Base-by-base conservation (phyloP, 2,888 invertebrate species). In the Creontiades dilutus region DNA sequence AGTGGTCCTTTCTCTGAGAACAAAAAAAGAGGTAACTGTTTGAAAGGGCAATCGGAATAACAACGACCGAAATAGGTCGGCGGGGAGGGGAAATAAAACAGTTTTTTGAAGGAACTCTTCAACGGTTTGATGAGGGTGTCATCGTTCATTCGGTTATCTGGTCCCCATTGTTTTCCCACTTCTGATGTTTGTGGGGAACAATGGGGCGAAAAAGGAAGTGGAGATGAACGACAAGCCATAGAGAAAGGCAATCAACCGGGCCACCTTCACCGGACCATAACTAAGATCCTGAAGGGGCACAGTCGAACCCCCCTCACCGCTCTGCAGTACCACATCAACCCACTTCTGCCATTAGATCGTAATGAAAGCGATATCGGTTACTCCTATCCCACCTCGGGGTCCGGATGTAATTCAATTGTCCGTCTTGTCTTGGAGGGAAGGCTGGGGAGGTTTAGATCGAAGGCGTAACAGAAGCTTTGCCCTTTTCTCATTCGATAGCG, bases 201-300 rank as follows among this genome's bases (percentile, higher is more conserved):
- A 78, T 78, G 37, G 78, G 37, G 7, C 0, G 46, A 37, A 37
- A 46, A 16, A 78, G 47, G 78, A 78, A 46, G 78, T 78, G 16
- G 78, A 78, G 78, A 78, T 78, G 78, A 78, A 78, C 78, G 78
- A 78, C 78, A 78, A 78, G 78, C n/a, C 37, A 78, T 78, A 78
- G 78, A 78, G 78, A 78, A 68, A 78, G 78, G 78, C 47, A 78
- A 78, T 78, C 78, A 78, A 78, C 37, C 47, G 78, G 68, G 47
- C 78, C 78, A 78, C 46, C 78, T 46, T 78, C 78, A 47, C 78
- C 47, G 78, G 78, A 78, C 78, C 78, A 78, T 78, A 78, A 46
- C 78, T 37, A 46, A 46, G 37, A 46, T 37, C 78, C 78, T 4
- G 78, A 78, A 46, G 23, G 68, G 68, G 23, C 68, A 37, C 23